These are phyloP conservation scores for Phalloptychus januarius DNA, from an alignment of 2,797 vertebrate species.

Conservation along the genomic window DNA sequence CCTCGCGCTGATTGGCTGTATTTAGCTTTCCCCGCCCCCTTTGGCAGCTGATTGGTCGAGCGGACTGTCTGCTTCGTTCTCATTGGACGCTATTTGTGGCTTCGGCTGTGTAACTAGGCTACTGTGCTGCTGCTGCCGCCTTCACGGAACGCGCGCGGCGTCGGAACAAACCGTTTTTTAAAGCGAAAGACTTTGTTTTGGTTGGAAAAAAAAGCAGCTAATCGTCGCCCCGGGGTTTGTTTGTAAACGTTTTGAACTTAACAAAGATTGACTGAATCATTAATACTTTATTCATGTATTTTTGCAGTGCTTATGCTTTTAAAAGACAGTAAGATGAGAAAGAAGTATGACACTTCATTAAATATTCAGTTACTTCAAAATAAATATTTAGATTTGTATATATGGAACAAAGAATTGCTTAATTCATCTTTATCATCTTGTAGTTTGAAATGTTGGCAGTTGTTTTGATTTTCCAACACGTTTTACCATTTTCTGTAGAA, in stretches of 20 bases:
- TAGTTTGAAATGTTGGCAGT: not conserved
- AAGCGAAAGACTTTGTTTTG: not conserved
- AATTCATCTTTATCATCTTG: not conserved
- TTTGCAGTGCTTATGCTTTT: not conserved
- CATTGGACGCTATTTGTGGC: conserved; percentile 73
- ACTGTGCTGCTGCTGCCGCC: conserved; percentile 56
- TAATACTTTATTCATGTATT: not conserved
- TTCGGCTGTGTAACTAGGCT: conserved; percentile 64
- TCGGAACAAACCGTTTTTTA: not conserved
- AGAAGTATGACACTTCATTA: not conserved
- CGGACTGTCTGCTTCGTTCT: not conserved
- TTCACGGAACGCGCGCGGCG: conserved; percentile 20
- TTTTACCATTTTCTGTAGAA: not conserved
- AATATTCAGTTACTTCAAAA: not conserved
- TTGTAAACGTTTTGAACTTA: not conserved
- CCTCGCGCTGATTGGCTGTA: conserved; percentile 44
- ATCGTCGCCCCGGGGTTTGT: fast-evolving
- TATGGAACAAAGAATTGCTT: not conserved
- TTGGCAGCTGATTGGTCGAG: conserved; percentile 29
- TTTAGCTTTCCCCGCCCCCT: conserved; percentile 20
- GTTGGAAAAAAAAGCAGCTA: not conserved
- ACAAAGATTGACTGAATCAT: not conserved
- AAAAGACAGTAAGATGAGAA: not conserved
- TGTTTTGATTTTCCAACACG: not conserved
- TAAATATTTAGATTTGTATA: not conserved